Evolutionary conservation across 2,888 invertebrate genomes (phyloP), one percentile per base, ranked within the genome.

Genomic region (Folsomia manolachei): DNA sequence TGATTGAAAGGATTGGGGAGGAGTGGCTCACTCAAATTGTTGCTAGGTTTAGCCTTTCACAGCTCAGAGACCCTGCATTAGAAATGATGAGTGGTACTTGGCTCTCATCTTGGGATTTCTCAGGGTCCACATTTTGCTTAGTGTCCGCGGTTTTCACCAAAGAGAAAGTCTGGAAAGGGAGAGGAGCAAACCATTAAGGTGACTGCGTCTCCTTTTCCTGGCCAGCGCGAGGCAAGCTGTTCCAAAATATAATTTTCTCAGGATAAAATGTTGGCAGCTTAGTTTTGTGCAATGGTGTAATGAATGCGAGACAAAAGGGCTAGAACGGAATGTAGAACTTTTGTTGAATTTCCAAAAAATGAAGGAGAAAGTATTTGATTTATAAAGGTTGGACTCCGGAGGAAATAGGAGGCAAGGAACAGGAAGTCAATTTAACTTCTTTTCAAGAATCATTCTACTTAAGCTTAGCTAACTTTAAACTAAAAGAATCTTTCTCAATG

Each of bases 51-150:
- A n/a, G n/a, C n/a, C n/a, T n/a, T n/a, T n/a, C n/a, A n/a, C n/a
- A n/a, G n/a, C n/a, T n/a, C n/a, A n/a, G n/a, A n/a, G n/a, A n/a
- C n/a, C n/a, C n/a, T n/a, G n/a, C n/a, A 14, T 39, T 39, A 14
- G 14, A 14, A 39, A 39, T 39, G 39, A 39, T 14, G 39, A 39
- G 39, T 39, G 39, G 39, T 39, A n/a, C 56, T 56, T 56, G 56
- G 7, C 19, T 56, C 56, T 56, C 56, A 56, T 56, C 18, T 21
- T 56, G 56, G n/a, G 56, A 56, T 56, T 56, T 56, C 56, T 56
- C 19, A 7, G 56, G 21, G 21, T 21, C 4, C 56, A 56, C 21
- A 19, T 56, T 56, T 11, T 56, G n/a, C 56, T 56, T 56, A 39
- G 14, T 39, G 19, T 56, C 21, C n/a, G 21, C 7, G 7, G 56